These are phyloP conservation scores for Colistium nudipinnis DNA, from an alignment of 2,113 vertebrate species.

Conservation along the genomic window DNA sequence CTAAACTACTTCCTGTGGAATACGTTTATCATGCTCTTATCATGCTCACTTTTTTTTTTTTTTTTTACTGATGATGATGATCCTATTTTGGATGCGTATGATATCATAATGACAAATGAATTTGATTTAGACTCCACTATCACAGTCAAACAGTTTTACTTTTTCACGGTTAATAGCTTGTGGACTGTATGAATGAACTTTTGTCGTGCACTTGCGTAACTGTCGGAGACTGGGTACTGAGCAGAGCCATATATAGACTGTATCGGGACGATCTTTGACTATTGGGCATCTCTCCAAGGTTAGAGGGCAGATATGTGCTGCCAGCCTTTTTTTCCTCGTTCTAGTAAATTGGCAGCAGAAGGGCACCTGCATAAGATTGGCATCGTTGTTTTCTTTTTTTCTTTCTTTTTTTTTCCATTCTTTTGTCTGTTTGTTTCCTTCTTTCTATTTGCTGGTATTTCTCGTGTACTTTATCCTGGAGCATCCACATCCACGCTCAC, in stretches of 20 bases:
- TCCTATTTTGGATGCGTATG: neutral
- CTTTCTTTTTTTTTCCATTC: neutral
- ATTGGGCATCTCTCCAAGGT: conserved; percentile 52
- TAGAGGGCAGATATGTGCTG: conserved; percentile 23
- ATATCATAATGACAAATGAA: too few species aligned
- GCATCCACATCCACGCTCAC: neutral
- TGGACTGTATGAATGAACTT: conserved; percentile 22
- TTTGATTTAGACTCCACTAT: neutral
- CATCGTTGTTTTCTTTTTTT: conserved; percentile 18
- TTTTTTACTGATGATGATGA: too few species aligned
- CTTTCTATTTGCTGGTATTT: too few species aligned
- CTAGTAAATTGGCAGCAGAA: conserved; percentile 22
- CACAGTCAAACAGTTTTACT: conserved; percentile 3
- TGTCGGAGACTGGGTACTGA: conserved; percentile 18
- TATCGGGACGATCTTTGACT: conserved; percentile 39
- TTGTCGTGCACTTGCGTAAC: neutral
- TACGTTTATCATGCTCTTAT: neutral
- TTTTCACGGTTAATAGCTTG: conserved; percentile 15
- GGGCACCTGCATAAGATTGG: conserved; percentile 50
- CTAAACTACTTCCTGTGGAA: neutral
- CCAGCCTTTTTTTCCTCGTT: conserved; percentile 22
- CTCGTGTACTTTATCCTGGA: neutral
- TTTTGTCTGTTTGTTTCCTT: neutral
- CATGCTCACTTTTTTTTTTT: too few species aligned
- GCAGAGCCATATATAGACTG: conserved; percentile 57